phyloP scores from a whole-genome alignment of 2,888 invertebrate genomes.

The Craniophora ligustri region DNA sequence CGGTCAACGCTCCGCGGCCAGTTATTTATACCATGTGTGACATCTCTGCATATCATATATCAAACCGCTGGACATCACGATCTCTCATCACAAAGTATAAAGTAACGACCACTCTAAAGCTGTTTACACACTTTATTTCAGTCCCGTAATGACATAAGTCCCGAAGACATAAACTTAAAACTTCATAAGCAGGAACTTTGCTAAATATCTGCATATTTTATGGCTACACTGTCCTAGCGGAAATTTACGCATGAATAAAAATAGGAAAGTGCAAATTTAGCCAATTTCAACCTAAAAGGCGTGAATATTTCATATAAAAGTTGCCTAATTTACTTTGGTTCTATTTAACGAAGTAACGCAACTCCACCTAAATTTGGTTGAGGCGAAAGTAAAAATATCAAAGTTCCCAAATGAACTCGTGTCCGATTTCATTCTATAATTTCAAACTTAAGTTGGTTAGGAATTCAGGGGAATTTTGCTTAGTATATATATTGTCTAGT shows the following conservation, averaged over 20 bases:
- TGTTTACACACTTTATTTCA: slow-evolving; percentile 58
- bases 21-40: slow-evolving; percentile 69
- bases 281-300: slow-evolving; percentile 23
- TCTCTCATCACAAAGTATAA: slow-evolving; percentile 68
- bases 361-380: slow-evolving; percentile 27
- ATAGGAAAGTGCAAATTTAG: slow-evolving; percentile 20
- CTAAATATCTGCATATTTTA: slow-evolving; percentile 27
- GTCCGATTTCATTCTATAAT: slow-evolving; percentile 21
- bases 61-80: slow-evolving; percentile 68
- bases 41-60: slow-evolving; percentile 70
- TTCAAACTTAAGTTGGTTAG: slow-evolving; percentile 19
- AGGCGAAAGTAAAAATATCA: slow-evolving; percentile 34
- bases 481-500: too few relatives aligned
- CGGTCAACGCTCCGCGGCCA: slow-evolving; percentile 66
- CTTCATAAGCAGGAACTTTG: slow-evolving; percentile 16
- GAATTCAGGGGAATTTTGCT: slow-evolving; percentile 10
- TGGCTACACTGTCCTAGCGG: not conserved
- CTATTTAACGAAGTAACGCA: slow-evolving; percentile 13
- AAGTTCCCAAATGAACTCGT: slow-evolving; percentile 29
- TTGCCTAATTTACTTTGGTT: slow-evolving; percentile 19
- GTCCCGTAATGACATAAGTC: slow-evolving; percentile 28
- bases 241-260: slow-evolving; percentile 22
- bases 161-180: slow-evolving; percentile 18
- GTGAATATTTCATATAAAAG: slow-evolving; percentile 18
- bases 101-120: slow-evolving; percentile 62